Percentiles rank a stretch among this genome's conserved stretches.
Conservation (phyloP, 2,113 vertebrate species). For the Climacteris rufus region DNA sequence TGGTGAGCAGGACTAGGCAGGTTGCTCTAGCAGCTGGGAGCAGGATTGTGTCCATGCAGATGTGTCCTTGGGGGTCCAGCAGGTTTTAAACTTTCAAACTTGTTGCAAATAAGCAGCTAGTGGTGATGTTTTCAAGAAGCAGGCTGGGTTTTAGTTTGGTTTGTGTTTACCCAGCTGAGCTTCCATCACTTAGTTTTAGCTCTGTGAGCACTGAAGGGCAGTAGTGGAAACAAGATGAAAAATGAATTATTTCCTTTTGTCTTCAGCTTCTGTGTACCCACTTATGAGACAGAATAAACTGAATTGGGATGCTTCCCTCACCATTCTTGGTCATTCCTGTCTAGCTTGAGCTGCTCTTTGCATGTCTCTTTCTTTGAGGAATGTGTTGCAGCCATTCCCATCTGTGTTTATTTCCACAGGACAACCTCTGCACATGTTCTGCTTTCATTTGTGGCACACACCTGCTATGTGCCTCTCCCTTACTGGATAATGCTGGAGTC, state of each 20-base stretch:
- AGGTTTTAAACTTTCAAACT: neutral
- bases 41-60: neutral
- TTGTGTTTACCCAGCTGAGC: neutral
- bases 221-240: neutral
- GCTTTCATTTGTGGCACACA: neutral
- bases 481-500: neutral
- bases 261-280: neutral
- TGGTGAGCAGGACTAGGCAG: neutral
- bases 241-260: constrained; percentile 24
- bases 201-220: neutral
- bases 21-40: neutral
- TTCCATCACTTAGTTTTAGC: neutral
- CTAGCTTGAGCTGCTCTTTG: neutral
- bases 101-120: neutral
- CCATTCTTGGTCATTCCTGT: neutral
- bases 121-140: neutral
- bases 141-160: neutral
- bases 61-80: neutral
- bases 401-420: neutral
- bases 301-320: neutral
- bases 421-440: neutral
- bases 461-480: neutral
- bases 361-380: neutral
- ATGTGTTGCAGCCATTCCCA: neutral
- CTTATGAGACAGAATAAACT: neutral